Base-by-base conservation (phyloP, 2,113 vertebrate species). In the Struthio camelus region DNA sequence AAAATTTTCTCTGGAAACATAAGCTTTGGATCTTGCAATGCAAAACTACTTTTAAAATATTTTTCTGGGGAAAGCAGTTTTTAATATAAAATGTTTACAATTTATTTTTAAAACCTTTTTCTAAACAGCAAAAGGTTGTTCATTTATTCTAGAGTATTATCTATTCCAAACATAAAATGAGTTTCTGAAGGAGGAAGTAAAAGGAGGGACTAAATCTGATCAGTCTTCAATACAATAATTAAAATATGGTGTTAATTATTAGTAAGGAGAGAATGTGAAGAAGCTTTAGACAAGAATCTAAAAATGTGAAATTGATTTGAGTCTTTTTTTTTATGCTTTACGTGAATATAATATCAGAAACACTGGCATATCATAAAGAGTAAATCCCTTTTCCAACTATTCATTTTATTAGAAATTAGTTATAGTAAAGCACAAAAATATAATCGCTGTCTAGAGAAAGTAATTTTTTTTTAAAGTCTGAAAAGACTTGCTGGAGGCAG, bases 381-480 rank as follows among this genome's bases (percentile, higher is more conserved):
- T 89, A 81, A 85, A 93, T 79, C 10, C 15, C 28, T 65, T 72
- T 46, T 87, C n/a, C 11, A 11, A 85, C 12, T 76, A 82, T 87
- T 94, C 2, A 78, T 92, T 89, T 92, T 91, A 32, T 78, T 92
- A 91, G 80, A 80, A 62, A 80, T 51, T 80, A 58, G 77, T 86
- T 94, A 48, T 69, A 84, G 89, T 40, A 73, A 90, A 28, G 11
- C n/a, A 16, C 28, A 86, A 56, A 64, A 62, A 4, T 28, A 23
- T 16, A 59, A 44, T 58, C 9, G 34, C 3, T 17, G 4, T 20
- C 18, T 20, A 56, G 54, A 56, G 54, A 56, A 56, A 85, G 36
- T 51, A 42, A 6, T 48, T 36, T 0, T 3, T 8, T 70, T 14
- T 44, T 48, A 40, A 9, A 34, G 27, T 84, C 84, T 58, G 10